Evolutionary conservation across 2,113 vertebrate species (phyloP), one percentile per base, ranked within the genome.

Genomic region (Salminus brasiliensis): DNA sequence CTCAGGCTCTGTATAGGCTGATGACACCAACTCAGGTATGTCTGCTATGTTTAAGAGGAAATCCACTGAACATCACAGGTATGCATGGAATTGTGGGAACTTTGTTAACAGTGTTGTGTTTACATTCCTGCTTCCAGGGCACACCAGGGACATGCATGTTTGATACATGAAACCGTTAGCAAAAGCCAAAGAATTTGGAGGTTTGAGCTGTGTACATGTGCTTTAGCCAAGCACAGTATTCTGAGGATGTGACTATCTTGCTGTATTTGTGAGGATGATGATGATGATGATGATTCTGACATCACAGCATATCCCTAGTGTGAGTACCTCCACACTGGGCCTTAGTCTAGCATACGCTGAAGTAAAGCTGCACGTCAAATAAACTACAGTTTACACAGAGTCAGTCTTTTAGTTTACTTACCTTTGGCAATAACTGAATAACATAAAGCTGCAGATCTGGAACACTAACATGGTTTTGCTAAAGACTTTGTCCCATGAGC

Each of bases 51-150:
- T 65, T 39, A 80, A 55, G 81, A 81, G 70, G 83, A 79, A 81
- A 25, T 80, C 72, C 29, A 67, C 47, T 63, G 36, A 15, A 5
- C 32, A 29, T 27, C 47, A 10, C 69, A 76, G 63, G 66, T 74
- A 92, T 91, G 90, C 85, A 79, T 85, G 87, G 88, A 88, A 88
- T 90, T 75, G 81, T 90, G 88, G 81, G 90, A 91, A 90, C 85
- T 55, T 75, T 72, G 39, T 71, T 68, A 49, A 43, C 43, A 53
- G 53, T 12, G 29, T 72, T 39, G 72, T 65, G 62, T 74, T 57
- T 29, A n/a, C 63, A 62, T 68, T 82, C 81, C 82, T 85, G 49
- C 21, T 29, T 73, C 69, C 29, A 81, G 66, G 32, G 18, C 12
- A 72, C 18, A 65, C 0, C 9, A 30, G 4, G 32, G 27, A 47